Evolutionary conservation across 2,113 vertebrate genomes (phyloP).

Genomic region (Ictidomys tridecemlineatus): DNA sequence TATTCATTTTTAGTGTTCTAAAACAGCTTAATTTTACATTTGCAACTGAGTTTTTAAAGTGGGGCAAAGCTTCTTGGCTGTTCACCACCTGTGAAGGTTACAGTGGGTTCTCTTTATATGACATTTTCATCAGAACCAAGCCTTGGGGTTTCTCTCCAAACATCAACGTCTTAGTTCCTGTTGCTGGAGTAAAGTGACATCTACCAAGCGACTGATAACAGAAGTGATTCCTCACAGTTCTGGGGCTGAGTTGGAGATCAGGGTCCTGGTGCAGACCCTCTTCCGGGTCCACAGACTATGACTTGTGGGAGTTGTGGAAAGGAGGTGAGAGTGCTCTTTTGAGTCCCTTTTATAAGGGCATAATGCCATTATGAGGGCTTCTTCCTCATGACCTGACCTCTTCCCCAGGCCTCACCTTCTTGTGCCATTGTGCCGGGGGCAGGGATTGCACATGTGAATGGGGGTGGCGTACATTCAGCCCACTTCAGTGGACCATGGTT

Average conservation of each 20-base stretch:
- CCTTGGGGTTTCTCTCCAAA: neutral
- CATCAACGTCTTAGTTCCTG: too few relatives aligned
- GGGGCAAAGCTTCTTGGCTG: neutral
- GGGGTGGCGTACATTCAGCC: too few relatives aligned
- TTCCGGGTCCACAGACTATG: neutral
- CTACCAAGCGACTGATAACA: too few relatives aligned
- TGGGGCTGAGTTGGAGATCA: neutral
- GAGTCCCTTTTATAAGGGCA: neutral
- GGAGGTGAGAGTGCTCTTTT: neutral
- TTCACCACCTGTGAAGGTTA: neutral
- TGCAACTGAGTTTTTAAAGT: neutral
- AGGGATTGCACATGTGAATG: neutral
- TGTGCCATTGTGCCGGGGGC: accelerated
- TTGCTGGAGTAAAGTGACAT: neutral
- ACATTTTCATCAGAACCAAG: neutral
- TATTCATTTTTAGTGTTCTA: neutral
- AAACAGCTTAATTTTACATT: neutral
- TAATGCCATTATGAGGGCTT: neutral
- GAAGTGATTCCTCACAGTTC: neutral
- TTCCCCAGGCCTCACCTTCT: neutral
- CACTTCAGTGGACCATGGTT: neutral
- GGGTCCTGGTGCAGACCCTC: neutral
- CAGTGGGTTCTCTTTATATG: neutral
- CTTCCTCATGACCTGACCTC: accelerated
- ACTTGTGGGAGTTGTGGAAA: neutral